Evolutionary conservation across 2,888 invertebrate species (phyloP).

Genomic region (Julus scandinavius): DNA sequence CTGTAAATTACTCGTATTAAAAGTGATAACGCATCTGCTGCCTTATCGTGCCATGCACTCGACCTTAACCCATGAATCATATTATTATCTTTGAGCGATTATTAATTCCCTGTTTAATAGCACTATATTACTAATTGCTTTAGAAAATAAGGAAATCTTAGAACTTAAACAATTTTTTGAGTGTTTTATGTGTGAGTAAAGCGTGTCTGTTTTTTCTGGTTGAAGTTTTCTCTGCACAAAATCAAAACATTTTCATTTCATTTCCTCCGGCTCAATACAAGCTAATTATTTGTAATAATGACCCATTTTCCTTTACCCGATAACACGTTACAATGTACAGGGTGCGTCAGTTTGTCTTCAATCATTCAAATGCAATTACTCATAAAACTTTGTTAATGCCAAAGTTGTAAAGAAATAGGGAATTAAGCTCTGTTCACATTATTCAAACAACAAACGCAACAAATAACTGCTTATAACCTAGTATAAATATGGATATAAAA

Average conservation of each 20-base stretch:
- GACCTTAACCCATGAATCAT: background rate
- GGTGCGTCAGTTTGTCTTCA: background rate
- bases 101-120: background rate
- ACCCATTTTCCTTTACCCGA: background rate
- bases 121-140: background rate
- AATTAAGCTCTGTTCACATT: no score
- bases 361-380: no score
- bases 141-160: background rate
- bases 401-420: no score
- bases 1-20: background rate
- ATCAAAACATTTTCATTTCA: constrained; percentile 7
- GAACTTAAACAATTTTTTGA: background rate
- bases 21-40: background rate
- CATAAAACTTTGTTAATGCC: no score
- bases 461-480: no score
- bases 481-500: no score
- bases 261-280: background rate
- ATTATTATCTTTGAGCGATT: background rate
- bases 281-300: background rate
- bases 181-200: background rate
- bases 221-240: constrained; percentile 25
- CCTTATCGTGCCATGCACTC: constrained; percentile 11
- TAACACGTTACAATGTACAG: background rate
- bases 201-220: background rate
- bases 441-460: no score